phyloP scores from a whole-genome alignment of 2,113 vertebrate genomes.

The Trichechus manatus region DNA sequence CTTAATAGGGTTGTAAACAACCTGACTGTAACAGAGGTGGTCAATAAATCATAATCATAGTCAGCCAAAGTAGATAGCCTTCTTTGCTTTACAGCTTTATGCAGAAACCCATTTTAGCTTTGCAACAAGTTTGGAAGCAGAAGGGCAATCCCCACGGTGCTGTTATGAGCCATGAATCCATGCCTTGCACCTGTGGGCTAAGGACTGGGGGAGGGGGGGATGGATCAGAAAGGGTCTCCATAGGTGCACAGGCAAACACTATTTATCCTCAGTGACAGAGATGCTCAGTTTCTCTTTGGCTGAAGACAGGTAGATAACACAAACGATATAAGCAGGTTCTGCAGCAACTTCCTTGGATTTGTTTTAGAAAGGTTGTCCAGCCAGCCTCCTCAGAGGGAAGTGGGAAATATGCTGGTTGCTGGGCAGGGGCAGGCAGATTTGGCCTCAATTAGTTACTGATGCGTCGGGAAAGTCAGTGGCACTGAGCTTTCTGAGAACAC shows the following conservation, averaged over 20 bases:
- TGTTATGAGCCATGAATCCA: neutral
- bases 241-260: neutral
- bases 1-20: neutral
- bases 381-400: neutral
- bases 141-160: neutral
- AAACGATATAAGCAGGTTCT: neutral
- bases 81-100: neutral
- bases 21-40: neutral
- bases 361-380: neutral
- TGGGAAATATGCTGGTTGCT: neutral
- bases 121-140: neutral
- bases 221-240: neutral
- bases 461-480: neutral
- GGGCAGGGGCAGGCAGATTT: neutral
- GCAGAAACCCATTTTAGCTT: neutral
- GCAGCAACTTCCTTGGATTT: neutral
- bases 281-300: neutral
- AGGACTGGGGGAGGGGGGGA: neutral
- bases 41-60: neutral
- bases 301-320: neutral
- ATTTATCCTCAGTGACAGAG: neutral
- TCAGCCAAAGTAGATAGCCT: neutral
- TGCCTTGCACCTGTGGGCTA: fast-evolving
- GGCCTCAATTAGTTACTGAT: neutral
- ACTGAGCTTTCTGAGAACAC: neutral